Evolutionary conservation across 2,797 vertebrate genomes (phyloP).

Genomic region (Lacerta viridis): DNA sequence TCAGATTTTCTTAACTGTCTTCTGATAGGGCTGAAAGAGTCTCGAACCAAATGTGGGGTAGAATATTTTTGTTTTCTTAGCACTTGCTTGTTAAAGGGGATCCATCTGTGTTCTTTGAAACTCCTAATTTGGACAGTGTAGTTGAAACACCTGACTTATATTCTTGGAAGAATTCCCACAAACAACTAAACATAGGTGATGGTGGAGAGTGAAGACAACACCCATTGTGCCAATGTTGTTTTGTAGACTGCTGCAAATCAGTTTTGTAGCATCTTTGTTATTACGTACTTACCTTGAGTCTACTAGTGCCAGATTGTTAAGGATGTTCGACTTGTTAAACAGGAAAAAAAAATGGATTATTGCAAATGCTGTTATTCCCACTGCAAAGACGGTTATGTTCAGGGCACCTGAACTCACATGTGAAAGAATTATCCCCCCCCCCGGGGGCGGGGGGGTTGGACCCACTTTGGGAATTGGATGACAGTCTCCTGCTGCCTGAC

Average conservation of each 20-base stretch:
- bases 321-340: neutral
- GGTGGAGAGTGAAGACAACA: neutral
- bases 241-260: neutral
- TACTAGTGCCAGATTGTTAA: neutral
- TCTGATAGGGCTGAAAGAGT: conserved; percentile 60
- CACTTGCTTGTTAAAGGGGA: conserved; percentile 3
- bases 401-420: neutral
- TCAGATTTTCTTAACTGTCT: neutral
- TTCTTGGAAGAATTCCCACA: neutral
- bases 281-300: neutral
- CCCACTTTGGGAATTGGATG: neutral
- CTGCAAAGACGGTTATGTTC: neutral
- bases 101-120: conserved; percentile 7
- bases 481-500: neutral
- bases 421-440: neutral
- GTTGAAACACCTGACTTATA: neutral
- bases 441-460: too few relatives aligned
- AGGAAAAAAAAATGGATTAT: conserved; percentile 5
- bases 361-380: neutral
- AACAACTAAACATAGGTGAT: neutral
- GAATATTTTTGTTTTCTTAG: neutral
- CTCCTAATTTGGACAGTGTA: conserved; percentile 18
- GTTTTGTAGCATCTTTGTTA: neutral
- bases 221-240: neutral
- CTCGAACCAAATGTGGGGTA: conserved; percentile 51